Evolutionary conservation across 2,888 invertebrate genomes (phyloP).

Genomic region (Mycalesis mineus): DNA sequence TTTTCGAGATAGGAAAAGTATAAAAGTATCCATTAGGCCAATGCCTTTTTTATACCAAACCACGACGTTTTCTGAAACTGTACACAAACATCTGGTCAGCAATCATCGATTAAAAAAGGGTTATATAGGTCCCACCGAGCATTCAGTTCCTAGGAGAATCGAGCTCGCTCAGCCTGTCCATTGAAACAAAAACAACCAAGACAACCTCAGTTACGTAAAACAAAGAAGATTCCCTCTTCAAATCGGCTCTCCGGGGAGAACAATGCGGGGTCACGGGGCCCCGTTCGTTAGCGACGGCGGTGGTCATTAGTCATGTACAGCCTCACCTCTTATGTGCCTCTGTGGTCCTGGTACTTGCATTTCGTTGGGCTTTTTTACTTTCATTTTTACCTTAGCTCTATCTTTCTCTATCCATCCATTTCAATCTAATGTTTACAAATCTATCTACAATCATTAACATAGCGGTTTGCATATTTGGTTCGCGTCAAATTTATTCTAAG

Average conservation of each 20-base stretch:
- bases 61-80: not conserved
- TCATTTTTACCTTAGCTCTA: not conserved
- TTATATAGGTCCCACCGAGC: not conserved
- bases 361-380: not conserved
- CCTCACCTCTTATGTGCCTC: conserved; percentile 4
- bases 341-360: conserved; percentile 7
- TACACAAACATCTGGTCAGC: not conserved
- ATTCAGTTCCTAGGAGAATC: conserved; percentile 9
- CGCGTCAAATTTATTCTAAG: too few relatives aligned
- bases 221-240: conserved; percentile 33
- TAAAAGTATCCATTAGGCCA: too few relatives aligned
- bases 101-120: not conserved
- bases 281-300: conserved; percentile 35
- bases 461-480: too few relatives aligned
- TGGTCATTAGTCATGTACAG: conserved; percentile 36
- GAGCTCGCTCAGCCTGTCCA: conserved; percentile 25
- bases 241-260: conserved; percentile 31
- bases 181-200: conserved; percentile 27
- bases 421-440: too few relatives aligned
- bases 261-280: conserved; percentile 32
- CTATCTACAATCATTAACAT: too few relatives aligned
- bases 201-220: conserved; percentile 27
- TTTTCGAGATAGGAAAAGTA: too few relatives aligned
- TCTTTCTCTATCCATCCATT: too few relatives aligned
- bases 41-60: not conserved